phyloP scores from a whole-genome alignment of 1,140 invertebrate species.

The Aleiodes sp. region DNA sequence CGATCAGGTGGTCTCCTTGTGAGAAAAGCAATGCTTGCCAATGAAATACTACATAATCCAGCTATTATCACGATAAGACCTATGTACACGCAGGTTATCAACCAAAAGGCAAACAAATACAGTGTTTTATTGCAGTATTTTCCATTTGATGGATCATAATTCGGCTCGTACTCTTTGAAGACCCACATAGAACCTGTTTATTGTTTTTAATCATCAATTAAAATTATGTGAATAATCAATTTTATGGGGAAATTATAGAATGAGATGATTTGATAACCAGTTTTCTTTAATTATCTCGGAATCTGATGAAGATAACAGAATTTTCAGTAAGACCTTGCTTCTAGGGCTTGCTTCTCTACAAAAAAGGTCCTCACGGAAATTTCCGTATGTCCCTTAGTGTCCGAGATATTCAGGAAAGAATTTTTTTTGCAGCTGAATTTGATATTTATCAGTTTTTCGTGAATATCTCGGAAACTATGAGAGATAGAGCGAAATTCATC shows the following conservation, averaged over 20 bases:
- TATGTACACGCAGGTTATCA: constrained; percentile 72
- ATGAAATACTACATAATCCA: constrained; percentile 69
- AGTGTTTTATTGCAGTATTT: constrained; percentile 74
- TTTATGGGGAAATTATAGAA: background rate
- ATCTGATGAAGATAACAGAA: no score
- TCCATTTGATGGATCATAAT: constrained; percentile 65
- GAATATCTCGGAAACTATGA: no score
- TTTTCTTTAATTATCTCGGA: no score
- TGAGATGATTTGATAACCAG: no score
- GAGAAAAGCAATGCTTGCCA: constrained; percentile 67
- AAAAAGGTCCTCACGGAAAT: no score
- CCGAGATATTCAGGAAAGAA: no score
- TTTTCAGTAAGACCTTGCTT: no score
- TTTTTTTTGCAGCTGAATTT: no score
- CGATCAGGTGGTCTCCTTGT: constrained; percentile 47
- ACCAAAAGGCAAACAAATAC: constrained; percentile 76
- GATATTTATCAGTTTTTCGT: no score
- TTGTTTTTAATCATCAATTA: background rate
- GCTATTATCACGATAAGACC: constrained; percentile 66
- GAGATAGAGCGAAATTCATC: no score
- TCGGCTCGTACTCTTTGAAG: constrained; percentile 73
- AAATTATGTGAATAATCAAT: background rate
- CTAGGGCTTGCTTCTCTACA: no score
- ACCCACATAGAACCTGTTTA: constrained; percentile 73
- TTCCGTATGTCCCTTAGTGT: no score